Evolutionary conservation across 2,797 vertebrate species (phyloP), one percentile per base, ranked within the genome.

Genomic region (Sternotherus odoratus): DNA sequence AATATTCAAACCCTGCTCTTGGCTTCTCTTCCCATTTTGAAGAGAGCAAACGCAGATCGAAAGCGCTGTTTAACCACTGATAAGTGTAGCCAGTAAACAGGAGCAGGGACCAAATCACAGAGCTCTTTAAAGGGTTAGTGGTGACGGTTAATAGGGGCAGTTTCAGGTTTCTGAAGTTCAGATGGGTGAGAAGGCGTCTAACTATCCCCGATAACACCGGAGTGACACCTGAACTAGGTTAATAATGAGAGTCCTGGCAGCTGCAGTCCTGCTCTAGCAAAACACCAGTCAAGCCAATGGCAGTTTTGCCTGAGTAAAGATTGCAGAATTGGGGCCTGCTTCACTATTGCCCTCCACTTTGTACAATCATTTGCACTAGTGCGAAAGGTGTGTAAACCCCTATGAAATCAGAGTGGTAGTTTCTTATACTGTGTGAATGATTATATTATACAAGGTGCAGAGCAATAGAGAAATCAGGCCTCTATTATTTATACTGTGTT

Each of bases 31-130:
- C 0, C 46, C 1, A 5, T 11, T 48, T 89, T 77, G 69, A 77
- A 24, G 21, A 28, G 21, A 12, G 53, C 51, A 36, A 4, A 28
- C 0, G 19, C 0, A 10, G 12, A 4, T 6, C 33, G n/a, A 33
- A 54, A 83, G 16, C 43, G 19, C 1, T 1, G 56, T 57, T 79
- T 54, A 83, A 10, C 3, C 1, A 33, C 54, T 3, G 17, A n/a
- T 2, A 23, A 6, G 1, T 24, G 4, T 9, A 2, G 39, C 33
- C 30, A 3, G 39, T 36, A 50, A 4, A 3, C 77, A 2, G 48
- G 0, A n/a, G 79, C 50, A 72, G 12, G 6, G 87, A 83, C 10
- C 54, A 17, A 75, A 39, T 63, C 4, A 24, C 85, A 3, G 51
- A 43, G 5, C 1, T 49, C 4, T 11, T n/a, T 6, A 23, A n/a